phyloP scores from a whole-genome alignment of 2,113 vertebrate species.

The Cyphotilapia sp. region DNA sequence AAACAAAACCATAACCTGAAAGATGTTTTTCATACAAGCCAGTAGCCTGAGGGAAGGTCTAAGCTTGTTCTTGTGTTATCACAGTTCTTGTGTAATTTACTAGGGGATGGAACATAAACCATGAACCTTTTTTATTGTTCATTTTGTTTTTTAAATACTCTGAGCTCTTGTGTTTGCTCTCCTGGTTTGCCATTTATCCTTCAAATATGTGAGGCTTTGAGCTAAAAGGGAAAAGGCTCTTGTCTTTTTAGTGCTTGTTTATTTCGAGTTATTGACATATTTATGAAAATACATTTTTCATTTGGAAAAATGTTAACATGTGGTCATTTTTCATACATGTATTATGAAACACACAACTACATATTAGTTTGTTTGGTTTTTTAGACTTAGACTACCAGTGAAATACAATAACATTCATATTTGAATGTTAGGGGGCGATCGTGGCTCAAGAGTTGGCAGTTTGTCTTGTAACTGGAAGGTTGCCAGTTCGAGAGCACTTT shows the following conservation, averaged over 20 bases:
- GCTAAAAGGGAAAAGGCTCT: background rate
- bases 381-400: background rate
- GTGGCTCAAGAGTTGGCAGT: fast-evolving
- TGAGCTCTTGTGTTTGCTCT: background rate
- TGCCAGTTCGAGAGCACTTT: fast-evolving
- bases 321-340: fast-evolving
- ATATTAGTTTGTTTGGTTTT: background rate
- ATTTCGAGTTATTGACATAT: background rate
- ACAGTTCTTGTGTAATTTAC: no score
- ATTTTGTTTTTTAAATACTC: background rate
- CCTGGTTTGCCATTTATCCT: background rate
- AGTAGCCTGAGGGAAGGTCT: no score
- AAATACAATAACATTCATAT: background rate
- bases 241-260: background rate
- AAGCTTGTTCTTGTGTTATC: no score
- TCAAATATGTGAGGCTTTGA: fast-evolving
- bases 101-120: background rate
- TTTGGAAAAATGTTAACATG: background rate
- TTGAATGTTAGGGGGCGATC: fast-evolving
- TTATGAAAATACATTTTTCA: background rate
- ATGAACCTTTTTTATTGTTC: background rate
- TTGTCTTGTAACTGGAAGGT: fast-evolving
- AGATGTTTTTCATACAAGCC: no score
- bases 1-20: no score
- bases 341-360: background rate